Conservation (phyloP, 2,888 invertebrate species). For the Noctua janthina region DNA sequence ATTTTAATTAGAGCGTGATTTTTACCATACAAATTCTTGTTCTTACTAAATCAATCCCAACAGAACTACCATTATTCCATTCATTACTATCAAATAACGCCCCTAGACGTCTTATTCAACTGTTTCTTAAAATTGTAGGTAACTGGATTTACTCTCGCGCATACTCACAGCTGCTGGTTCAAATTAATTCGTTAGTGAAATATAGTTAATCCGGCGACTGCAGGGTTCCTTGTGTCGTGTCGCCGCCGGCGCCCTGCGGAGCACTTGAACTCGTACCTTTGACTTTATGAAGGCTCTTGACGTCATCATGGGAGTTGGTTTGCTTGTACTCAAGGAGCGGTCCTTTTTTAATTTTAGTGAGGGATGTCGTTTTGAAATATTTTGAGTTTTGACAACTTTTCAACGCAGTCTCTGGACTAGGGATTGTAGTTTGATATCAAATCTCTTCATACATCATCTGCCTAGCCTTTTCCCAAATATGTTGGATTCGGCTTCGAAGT, state of each 20-base stretch:
- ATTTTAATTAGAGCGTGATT: too few relatives aligned
- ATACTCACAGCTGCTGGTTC: constrained; percentile 57
- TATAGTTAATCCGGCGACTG: constrained; percentile 72
- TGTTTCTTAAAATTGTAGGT: constrained; percentile 12
- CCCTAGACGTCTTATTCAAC: constrained; percentile 15
- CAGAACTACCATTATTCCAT: not conserved
- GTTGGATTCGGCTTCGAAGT: not conserved
- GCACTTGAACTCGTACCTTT: constrained; percentile 68
- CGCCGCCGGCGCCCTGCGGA: constrained; percentile 76
- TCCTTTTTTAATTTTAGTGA: not conserved
- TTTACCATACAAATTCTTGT: too few relatives aligned
- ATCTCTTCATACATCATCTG: not conserved
- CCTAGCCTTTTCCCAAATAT: not conserved
- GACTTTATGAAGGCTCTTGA: constrained; percentile 58
- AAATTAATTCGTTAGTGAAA: constrained; percentile 81
- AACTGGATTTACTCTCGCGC: constrained; percentile 34
- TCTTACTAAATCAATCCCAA: not conserved
- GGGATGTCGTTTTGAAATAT: not conserved
- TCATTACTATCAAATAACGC: not conserved
- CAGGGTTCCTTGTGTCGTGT: constrained; percentile 71
- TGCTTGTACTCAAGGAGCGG: not conserved
- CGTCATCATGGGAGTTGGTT: constrained; percentile 44
- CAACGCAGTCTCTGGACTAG: not conserved
- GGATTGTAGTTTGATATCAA: not conserved
- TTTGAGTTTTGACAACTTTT: not conserved